Percentiles rank a stretch among this genome's conserved stretches.
Conservation (phyloP, 2,113 vertebrate genomes). For the Cheirogaleus medius region DNA sequence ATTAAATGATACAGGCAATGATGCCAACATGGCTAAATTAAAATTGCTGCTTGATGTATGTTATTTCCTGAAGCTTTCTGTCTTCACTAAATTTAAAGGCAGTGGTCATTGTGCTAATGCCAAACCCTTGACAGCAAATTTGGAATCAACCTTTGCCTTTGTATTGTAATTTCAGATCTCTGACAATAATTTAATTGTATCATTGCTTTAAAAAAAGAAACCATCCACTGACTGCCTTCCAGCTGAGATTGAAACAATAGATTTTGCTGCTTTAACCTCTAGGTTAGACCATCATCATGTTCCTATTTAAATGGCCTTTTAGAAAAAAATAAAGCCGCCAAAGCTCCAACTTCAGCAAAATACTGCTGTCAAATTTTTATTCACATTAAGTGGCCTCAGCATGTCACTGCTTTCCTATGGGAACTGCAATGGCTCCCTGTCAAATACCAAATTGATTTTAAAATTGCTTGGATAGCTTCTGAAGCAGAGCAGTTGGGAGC, state of each 20-base stretch:
- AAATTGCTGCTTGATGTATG: not conserved
- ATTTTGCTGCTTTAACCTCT: slow-evolving; percentile 54
- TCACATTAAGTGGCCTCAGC: slow-evolving; percentile 81
- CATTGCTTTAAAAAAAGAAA: slow-evolving; percentile 6
- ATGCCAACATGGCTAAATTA: not conserved
- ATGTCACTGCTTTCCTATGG: slow-evolving; percentile 74
- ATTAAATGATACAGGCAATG: not conserved
- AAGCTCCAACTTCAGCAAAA: slow-evolving; percentile 70
- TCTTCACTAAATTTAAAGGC: not conserved
- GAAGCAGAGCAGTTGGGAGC: slow-evolving; percentile 68
- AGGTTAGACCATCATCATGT: not conserved
- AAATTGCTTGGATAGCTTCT: slow-evolving; percentile 83
- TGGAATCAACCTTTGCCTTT: not conserved
- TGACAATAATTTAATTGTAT: not conserved
- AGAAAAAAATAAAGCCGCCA: not conserved
- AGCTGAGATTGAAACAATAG: slow-evolving; percentile 37
- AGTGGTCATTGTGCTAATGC: not conserved
- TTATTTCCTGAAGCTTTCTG: not conserved
- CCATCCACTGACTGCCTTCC: not conserved
- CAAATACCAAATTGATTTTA: slow-evolving; percentile 87
- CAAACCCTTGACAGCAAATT: not conserved
- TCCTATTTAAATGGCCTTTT: slow-evolving; percentile 55
- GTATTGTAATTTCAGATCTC: not conserved
- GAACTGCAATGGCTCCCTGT: slow-evolving; percentile 75
- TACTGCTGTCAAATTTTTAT: slow-evolving; percentile 68